Base-by-base conservation (phyloP, 2,888 invertebrate species). In the Thecophora atra region DNA sequence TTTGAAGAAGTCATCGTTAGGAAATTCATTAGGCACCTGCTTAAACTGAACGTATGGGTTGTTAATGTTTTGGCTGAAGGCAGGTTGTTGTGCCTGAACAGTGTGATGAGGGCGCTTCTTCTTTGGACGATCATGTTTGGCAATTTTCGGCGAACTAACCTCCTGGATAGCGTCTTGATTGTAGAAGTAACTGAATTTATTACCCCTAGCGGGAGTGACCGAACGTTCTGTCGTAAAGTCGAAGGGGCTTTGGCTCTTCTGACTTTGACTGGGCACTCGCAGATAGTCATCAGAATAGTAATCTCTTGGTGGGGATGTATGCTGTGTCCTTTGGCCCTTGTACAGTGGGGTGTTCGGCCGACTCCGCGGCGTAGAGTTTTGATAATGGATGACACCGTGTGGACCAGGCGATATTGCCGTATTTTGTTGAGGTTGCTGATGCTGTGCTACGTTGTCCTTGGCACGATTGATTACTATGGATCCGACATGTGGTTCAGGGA, bases 401-500 rank as follows among this genome's bases (percentile, higher is more conserved):
- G 76, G 77, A 72, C 58, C 74, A 68, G 76, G 83, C 76, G 74
- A 81, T 78, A 78, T 82, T 24, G 17, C 17, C 11, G 17, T 60
- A 65, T 76, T 75, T 58, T 72, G 51, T 26, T 70, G 70, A 15
- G 52, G 54, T 60, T 73, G 73, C 1, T 72, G 74, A 0, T 70
- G 73, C 26, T 76, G 72, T 51, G 72, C 28, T 0, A 11, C 58
- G 13, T 67, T 72, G 15, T 79, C 79, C 74, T 81, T 81, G 21
- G 79, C 79, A 0, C 89, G 88, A 78, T 92, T 91, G 1, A 95
- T 89, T 0, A 95, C 93, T 4, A 95, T 93, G 0, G 94, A 94
- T 1, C 95, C 95, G 0, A 95, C 94, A 79, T 95, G 95, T 0
- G 95, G 95, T 17, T 94, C 92, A 0, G 95, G 95, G 82, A 95